phyloP scores from a whole-genome alignment of 2,888 invertebrate genomes.

The Anodontia alba region DNA sequence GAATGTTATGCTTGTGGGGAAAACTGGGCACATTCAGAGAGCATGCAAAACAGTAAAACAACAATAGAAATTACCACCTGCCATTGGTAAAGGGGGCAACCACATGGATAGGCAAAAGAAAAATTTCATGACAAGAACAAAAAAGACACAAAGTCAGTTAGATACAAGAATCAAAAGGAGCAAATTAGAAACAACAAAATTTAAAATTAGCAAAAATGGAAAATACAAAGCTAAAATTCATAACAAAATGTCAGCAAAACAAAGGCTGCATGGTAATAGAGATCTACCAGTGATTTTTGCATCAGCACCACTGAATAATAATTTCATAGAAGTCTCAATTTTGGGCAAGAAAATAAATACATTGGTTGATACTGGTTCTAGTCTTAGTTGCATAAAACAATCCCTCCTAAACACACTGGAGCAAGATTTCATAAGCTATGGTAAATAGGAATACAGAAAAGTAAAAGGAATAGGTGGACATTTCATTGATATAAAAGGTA shows the following conservation, averaged over 20 bases:
- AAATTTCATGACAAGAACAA: neutral
- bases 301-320: neutral
- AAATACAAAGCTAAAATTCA: too few species aligned
- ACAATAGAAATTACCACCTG: conserved; percentile 31
- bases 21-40: conserved; percentile 3
- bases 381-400: conserved; percentile 26
- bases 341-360: neutral
- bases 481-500: conserved; percentile 19
- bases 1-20: conserved; percentile 8
- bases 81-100: conserved; percentile 34
- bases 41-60: neutral
- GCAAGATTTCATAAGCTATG: neutral
- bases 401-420: conserved; percentile 23
- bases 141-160: neutral
- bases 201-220: neutral
- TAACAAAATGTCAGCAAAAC: too few species aligned
- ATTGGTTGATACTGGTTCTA: conserved; percentile 25
- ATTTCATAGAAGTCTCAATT: conserved; percentile 18
- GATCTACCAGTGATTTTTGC: neutral
- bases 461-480: conserved; percentile 37
- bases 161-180: neutral
- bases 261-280: too few species aligned
- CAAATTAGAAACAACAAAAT: neutral
- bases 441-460: neutral
- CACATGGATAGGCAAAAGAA: neutral